Evolutionary conservation across 2,797 vertebrate genomes (phyloP).

Genomic region (Meda fulgida): DNA sequence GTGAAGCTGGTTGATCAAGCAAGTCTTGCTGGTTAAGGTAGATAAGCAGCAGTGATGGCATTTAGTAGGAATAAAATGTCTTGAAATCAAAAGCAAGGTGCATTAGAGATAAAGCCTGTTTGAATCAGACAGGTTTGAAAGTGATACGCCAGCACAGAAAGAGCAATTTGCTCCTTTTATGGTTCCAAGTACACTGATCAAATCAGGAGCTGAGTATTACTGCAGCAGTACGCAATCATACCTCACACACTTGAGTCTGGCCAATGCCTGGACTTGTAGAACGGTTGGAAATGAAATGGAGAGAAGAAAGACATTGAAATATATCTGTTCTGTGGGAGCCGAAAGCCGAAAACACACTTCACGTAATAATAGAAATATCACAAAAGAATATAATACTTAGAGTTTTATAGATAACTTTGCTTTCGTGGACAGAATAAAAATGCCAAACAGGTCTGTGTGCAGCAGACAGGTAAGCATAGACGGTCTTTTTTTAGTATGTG

Average conservation of each 20-base stretch:
- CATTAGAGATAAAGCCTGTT: constrained; percentile 19
- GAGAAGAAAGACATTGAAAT: neutral
- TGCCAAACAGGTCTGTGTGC: neutral
- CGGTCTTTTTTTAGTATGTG: neutral
- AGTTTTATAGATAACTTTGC: neutral
- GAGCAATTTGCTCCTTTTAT: constrained; percentile 58
- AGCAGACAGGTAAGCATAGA: neutral
- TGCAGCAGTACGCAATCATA: constrained; percentile 35
- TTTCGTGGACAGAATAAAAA: neutral
- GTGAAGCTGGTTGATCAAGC: neutral
- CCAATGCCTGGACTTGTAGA: neutral
- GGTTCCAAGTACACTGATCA: constrained; percentile 50
- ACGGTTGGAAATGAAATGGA: constrained; percentile 14
- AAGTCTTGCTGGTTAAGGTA: constrained; percentile 1
- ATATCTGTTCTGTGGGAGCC: neutral
- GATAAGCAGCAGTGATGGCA: neutral
- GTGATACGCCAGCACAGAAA: neutral
- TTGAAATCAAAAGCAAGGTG: neutral
- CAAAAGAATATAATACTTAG: neutral
- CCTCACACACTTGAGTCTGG: constrained; percentile 35
- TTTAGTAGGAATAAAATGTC: constrained; percentile 4
- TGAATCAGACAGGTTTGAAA: neutral
- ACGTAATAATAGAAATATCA: neutral
- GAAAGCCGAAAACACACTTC: neutral
- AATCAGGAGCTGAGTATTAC: constrained; percentile 51